Evolutionary conservation across 2,113 vertebrate species (phyloP).

Genomic region (Chaetodon trifascialis): DNA sequence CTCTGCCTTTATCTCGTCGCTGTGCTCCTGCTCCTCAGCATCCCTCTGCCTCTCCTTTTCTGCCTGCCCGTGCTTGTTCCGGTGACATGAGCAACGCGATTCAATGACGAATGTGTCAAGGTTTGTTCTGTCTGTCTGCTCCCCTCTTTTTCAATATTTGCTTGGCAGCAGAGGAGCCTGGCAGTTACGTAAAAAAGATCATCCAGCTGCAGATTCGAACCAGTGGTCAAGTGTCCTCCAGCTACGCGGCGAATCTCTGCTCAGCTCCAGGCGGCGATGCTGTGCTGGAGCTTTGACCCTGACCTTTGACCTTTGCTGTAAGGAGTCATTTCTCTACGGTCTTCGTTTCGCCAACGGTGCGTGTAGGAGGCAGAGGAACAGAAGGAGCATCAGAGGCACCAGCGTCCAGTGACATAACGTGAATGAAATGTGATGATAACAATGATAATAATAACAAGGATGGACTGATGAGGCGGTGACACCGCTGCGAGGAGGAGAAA

Average conservation of each 20-base stretch:
- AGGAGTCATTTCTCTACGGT: neutral
- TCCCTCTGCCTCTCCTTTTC: slow-evolving; percentile 47
- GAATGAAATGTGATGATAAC: slow-evolving; percentile 34
- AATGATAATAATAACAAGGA: neutral
- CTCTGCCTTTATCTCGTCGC: slow-evolving; percentile 17
- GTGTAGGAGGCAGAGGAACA: slow-evolving; percentile 5
- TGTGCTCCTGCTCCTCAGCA: slow-evolving; percentile 43
- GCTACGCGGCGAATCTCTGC: slow-evolving; percentile 2
- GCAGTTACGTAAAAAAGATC: slow-evolving; percentile 34
- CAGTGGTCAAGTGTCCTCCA: slow-evolving; percentile 13
- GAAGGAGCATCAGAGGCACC: slow-evolving; percentile 4
- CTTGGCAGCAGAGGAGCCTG: slow-evolving; percentile 29
- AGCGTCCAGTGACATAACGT: slow-evolving; percentile 31
- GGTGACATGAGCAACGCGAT: slow-evolving; percentile 49
- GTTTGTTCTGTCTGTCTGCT: slow-evolving; percentile 27
- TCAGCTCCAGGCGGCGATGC: neutral
- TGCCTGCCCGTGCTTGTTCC: slow-evolving; percentile 57
- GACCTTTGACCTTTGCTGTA: slow-evolving; percentile 50
- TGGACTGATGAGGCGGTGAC: slow-evolving; percentile 45
- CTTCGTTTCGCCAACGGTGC: neutral
- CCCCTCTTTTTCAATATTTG: slow-evolving; percentile 8
- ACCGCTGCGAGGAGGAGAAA: slow-evolving; percentile 23
- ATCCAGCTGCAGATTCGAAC: neutral
- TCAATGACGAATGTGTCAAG: slow-evolving; percentile 45
- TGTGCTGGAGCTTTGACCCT: slow-evolving; percentile 9